Evolutionary conservation across 2,888 invertebrate genomes (phyloP), one percentile per base, ranked within the genome.

Genomic region (Neoascia interrupta): DNA sequence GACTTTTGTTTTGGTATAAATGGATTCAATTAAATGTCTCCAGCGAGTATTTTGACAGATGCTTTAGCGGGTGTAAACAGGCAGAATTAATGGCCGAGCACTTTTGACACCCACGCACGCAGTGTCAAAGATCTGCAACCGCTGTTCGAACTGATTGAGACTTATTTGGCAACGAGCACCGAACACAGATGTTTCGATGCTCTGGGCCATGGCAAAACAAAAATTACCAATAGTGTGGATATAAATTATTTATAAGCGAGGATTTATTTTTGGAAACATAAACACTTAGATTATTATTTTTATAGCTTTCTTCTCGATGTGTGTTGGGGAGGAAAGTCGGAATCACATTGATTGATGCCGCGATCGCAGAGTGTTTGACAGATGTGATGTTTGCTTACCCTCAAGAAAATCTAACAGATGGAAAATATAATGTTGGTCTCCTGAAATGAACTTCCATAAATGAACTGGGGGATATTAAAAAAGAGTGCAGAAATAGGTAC

Each of bases 241-340:
- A n/a, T n/a, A n/a, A n/a, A n/a, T 41, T 51, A 49, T 58, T 49
- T 43, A 60, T 60, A 51, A 26, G 11, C 5, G 45, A 21, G 3
- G 28, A 16, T 15, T 23, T 69, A 60, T 60, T 69, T 69, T 51
- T 34, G 34, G 41, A 1, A 51, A 31, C 19, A 68, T 68, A 68
- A 68, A 69, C 51, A n/a, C n/a, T n/a, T n/a, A n/a, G n/a, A n/a
- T n/a, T n/a, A n/a, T n/a, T n/a, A n/a, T 49, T 49, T 58, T 58
- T 39, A 53, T 68, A 16, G 49, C n/a, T 49, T 31, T 47, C 13
- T 0, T 16, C 5, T 11, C 5, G 11, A 3, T 28, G 1, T 28
- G 45, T 36, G 45, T 43, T 45, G 53, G 45, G 21, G 66, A 10
- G 19, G 31, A 31, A 11, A 56, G 37, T 13, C 56, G 11, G 4